Base-by-base conservation (phyloP, 1,140 invertebrate species). In the Rhagoletis pomonella region DNA sequence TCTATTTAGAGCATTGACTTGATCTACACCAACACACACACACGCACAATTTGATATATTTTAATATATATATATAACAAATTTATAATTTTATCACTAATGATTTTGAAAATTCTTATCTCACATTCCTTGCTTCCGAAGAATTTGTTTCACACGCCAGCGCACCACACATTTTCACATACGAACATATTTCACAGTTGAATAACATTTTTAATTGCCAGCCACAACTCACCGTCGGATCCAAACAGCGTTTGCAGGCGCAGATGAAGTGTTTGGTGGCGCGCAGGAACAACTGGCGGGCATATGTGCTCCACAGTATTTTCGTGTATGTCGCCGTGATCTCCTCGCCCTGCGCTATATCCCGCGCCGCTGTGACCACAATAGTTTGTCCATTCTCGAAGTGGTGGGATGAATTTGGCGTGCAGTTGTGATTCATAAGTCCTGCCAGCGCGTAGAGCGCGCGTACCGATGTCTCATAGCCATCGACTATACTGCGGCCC, bases 211-310 rank as follows among this genome's bases (percentile, higher is more conserved):
- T 47, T 47, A 73, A 73, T 67, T 67, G 19, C 39, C 39, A 50
- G n/a, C 14, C 60, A 17, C 2, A 90, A 93, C 92, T 94, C 88
- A 93, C 97, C 73, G 95, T 95, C 1, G 95, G 95, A 93, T 97
- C 97, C 59, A 93, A 91, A 90, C 97, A 97, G 58, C 97, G 94
- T 19, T 92, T 89, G 90, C 97, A 97, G 14, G 92, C 92, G 90
- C 97, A 97, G 55, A 94, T 93, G 91, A 97, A 97, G 90, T 96
- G 94, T 94, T 97, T 97, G 3, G 96, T 97, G 87, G 94, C 94
- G 85, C 93, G 93, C 4, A 97, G 93, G 90, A 96, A 95, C 29
- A 95, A 93, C 65, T 96, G 93, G 86, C 97, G 93, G 1, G 95
- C 94, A 1, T 94, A 92, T 1, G 96, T 97, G 9, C 95, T 96